Evolutionary conservation across 2,888 invertebrate species (phyloP).

Genomic region (Orthosia incerta): DNA sequence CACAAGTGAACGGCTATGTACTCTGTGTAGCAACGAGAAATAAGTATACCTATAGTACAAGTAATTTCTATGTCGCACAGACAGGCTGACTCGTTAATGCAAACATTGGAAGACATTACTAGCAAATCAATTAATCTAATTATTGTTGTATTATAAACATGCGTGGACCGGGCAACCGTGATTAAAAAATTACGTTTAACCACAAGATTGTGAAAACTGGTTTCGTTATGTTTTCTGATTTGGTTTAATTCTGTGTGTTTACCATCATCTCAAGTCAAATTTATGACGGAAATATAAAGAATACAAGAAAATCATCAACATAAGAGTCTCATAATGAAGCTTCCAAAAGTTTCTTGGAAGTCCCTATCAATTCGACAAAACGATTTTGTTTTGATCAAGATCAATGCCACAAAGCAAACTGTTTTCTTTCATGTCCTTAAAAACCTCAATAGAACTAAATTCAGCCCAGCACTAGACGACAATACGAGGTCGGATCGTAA

Average conservation of each 20-base stretch:
- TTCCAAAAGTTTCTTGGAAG: too few species aligned
- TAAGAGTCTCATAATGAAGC: background rate
- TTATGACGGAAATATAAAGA: background rate
- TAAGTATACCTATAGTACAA: slow-evolving; percentile 1
- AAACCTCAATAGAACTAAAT: slow-evolving; percentile 1
- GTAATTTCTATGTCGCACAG: slow-evolving; percentile 10
- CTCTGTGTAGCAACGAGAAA: slow-evolving; percentile 18
- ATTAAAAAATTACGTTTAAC: slow-evolving; percentile 19
- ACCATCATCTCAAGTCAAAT: background rate
- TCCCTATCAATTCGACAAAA: background rate
- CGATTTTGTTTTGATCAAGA: background rate
- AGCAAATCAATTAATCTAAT: slow-evolving; percentile 58
- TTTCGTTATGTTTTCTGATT: too few species aligned
- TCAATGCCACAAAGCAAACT: background rate
- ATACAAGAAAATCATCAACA: background rate
- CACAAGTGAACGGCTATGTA: slow-evolving; percentile 18
- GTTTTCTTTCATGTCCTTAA: background rate
- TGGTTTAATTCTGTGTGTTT: background rate
- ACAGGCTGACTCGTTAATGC: slow-evolving; percentile 29
- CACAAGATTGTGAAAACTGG: slow-evolving; percentile 1
- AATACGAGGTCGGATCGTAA: slow-evolving; percentile 37
- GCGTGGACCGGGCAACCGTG: slow-evolving; percentile 3
- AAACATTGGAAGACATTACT: slow-evolving; percentile 54
- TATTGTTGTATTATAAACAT: slow-evolving; percentile 35
- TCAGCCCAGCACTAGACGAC: slow-evolving; percentile 19